Evolutionary conservation across 2,113 vertebrate species (phyloP), one percentile per base, ranked within the genome.

Genomic region (Euleptes europaea): DNA sequence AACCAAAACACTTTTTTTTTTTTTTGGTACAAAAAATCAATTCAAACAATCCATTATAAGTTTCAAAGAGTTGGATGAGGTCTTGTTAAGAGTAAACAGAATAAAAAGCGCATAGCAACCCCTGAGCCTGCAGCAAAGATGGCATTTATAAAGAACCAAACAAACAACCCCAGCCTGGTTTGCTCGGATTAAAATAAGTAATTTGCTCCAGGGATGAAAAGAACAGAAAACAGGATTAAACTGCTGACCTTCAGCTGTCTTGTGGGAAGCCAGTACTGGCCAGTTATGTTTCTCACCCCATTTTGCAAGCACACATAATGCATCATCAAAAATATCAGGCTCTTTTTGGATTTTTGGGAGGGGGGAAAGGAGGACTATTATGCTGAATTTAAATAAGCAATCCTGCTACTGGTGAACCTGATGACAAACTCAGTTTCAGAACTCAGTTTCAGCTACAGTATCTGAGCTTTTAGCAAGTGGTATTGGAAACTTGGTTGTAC

Each of bases 211-310:
- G 35, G 51, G 63, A 89, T 82, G 42, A 86, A 92, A 88, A 63
- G 65, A 88, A 80, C 44, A 63, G 85, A 90, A 92, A 92, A 2
- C 21, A 81, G 86, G 89, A 93, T 92, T 93, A 94, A 91, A 86
- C n/a, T 80, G 26, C 51, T 88, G 87, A 84, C 83, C 70, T 2
- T 21, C 78, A 86, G 31, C 78, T 78, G 81, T 83, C 57, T 1
- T 51, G 33, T 15, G 23, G 33, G 70, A 85, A 73, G 69, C 40
- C 76, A 79, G 51, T 31, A 31, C 69, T 47, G 11, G 19, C 76
- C 42, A 83, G 38, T 65, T 60, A 63, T 7, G 8, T 49, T 76
- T 33, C 65, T 65, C 21, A 66, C 33, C 7, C n/a, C 23, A 49
- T 15, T 57, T 28, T 84, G 21, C 38, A 75, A 65, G 57, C 40